Evolutionary conservation across 2,888 invertebrate species (phyloP).

Genomic region (Tetranychus truncatus): DNA sequence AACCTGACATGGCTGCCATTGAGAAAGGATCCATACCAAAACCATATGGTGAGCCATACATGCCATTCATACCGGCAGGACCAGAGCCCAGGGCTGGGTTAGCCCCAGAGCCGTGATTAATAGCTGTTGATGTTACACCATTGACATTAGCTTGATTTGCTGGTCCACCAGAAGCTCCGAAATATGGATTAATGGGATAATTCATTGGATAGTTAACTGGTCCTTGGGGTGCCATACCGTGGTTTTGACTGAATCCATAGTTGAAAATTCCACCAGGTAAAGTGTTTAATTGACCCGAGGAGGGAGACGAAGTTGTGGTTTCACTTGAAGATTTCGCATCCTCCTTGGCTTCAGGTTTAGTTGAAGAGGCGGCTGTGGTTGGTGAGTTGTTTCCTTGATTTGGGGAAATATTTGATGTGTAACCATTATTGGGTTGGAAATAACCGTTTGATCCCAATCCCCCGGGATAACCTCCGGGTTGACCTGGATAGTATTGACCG

Average conservation of each 20-base stretch:
- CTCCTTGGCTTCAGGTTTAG: constrained; percentile 3
- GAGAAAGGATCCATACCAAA: neutral
- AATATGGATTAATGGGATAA: neutral
- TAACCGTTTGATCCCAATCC: neutral
- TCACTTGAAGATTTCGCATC: neutral
- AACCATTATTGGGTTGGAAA: neutral
- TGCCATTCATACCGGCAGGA: neutral
- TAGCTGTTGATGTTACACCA: neutral
- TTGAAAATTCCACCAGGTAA: constrained; percentile 4
- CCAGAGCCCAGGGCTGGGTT: neutral
- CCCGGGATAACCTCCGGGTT: neutral
- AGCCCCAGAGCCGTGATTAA: neutral
- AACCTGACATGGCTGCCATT: neutral
- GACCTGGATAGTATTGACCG: neutral
- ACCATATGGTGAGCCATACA: neutral
- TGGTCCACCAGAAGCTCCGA: neutral
- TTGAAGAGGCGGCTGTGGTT: neutral
- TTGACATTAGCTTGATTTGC: neutral
- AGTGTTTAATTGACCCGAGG: neutral
- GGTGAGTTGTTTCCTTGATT: neutral
- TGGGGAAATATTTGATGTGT: neutral
- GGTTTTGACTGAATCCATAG: neutral
- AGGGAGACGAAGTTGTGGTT: neutral
- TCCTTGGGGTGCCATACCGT: neutral
- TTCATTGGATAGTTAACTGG: neutral